Base-by-base conservation (phyloP, 2,888 invertebrate species). In the Leucophenga maculata region DNA sequence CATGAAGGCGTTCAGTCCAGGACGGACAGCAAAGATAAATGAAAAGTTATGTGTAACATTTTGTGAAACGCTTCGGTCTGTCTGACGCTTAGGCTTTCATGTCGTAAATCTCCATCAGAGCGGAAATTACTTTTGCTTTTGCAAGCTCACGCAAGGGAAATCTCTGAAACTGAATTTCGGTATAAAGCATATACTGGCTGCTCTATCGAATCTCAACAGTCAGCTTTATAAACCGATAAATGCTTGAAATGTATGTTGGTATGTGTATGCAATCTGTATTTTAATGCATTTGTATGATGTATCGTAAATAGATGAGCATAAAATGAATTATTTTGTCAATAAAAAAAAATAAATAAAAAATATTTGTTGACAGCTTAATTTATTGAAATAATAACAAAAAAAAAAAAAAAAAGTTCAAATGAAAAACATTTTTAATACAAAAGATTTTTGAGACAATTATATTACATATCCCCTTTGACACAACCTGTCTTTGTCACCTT, bases 81-180 rank as follows among this genome's bases (percentile, higher is more conserved):
- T 39, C 39, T 39, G 39, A 11, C 39, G 22, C 18, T 46, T 46
- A 22, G 82, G 80, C 83, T 82, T 81, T 79, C 74, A 77, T 74
- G 80, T 80, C 79, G 82, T 83, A 85, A 83, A 83, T 83, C 84
- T 83, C 83, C 80, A 83, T 83, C 84, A 83, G 81, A 75, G 82
- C 76, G 82, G 82, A 80, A 80, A 80, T 80, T 80, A 82, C 83
- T 22, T 57, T 31, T 57, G 57, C 57, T 57, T 46, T 16, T 73
- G 72, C 67, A 54, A 39, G 48, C 69, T 18, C n/a, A 32, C 39
- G 39, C 39, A 39, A 39, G 39, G 39, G 39, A 39, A 39, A 39
- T 39, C 39, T 39, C 39, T 39, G 8, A 39, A 39, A 8, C 39
- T 39, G 39, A 39, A 39, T 39, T 39, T 39, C 11, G 9, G 39